Evolutionary conservation across 2,888 invertebrate species (phyloP).

Genomic region (Diogma glabrata): DNA sequence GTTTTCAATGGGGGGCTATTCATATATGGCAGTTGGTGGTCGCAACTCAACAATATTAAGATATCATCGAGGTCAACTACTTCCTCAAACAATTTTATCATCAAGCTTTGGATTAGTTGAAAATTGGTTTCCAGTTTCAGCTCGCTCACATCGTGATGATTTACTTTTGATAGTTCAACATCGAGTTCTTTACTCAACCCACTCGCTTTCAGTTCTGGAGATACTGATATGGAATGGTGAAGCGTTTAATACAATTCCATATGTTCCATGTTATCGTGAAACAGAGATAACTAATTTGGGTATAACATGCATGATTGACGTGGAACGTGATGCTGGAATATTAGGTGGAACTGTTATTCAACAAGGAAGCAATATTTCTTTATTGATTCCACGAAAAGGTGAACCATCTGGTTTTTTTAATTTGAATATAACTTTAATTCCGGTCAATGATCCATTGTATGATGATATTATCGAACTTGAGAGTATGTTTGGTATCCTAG

Average conservation of each 20-base stretch:
- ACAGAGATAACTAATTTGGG: slow-evolving; percentile 23
- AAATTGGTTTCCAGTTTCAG: slow-evolving; percentile 30
- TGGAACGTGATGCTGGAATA: slow-evolving; percentile 28
- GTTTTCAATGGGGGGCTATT: slow-evolving; percentile 34
- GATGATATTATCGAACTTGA: slow-evolving; percentile 29
- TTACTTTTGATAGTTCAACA: slow-evolving; percentile 36
- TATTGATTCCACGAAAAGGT: slow-evolving; percentile 30
- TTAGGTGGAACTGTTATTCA: slow-evolving; percentile 27
- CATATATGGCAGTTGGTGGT: slow-evolving; percentile 32
- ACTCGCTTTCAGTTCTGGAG: slow-evolving; percentile 30
- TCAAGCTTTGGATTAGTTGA: slow-evolving; percentile 32
- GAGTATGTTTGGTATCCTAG: slow-evolving; percentile 24
- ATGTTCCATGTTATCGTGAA: slow-evolving; percentile 29
- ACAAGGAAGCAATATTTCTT: slow-evolving; percentile 23
- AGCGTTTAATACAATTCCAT: slow-evolving; percentile 29
- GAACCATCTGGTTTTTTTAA: slow-evolving; percentile 30
- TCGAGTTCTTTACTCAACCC: slow-evolving; percentile 30
- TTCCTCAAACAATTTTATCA: slow-evolving; percentile 29
- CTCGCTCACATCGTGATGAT: slow-evolving; percentile 35
- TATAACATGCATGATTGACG: slow-evolving; percentile 30
- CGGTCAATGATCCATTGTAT: slow-evolving; percentile 27
- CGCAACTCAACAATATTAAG: slow-evolving; percentile 29
- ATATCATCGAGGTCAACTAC: slow-evolving; percentile 28
- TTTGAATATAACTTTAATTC: slow-evolving; percentile 27
- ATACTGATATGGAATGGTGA: slow-evolving; percentile 36